Evolutionary conservation across 2,888 invertebrate species (phyloP), one percentile per base, ranked within the genome.

Genomic region (Imbricaverruca yamaguchii): DNA sequence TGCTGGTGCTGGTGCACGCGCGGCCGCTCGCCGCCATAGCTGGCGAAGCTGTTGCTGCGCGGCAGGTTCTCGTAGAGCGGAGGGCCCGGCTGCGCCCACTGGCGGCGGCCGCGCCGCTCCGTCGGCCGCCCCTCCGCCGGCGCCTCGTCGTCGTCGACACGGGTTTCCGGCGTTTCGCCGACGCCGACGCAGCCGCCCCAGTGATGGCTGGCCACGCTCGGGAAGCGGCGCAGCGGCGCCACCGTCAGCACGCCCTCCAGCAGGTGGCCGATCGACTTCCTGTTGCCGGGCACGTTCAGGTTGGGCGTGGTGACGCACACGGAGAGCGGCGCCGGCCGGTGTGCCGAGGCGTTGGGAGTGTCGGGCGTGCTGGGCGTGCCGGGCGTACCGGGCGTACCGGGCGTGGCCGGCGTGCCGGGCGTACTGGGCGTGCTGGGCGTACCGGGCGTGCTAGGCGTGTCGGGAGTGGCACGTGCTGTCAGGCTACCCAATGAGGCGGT

Each of bases 211-310:
- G 79, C 56, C 57, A 79, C 57, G 57, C 79, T 79, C 13, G 79
- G 79, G 57, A 57, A 79, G 13, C 79, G 57, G 55, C 83, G 82
- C 1, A 83, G 81, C 25, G 83, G 82, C 21, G 83, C 83, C 25
- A 77, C 80, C 53, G 81, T 65, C 59, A 65, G 80, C 7, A n/a
- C 79, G 23, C 59, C 67, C 21, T 67, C 63, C 23, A 78, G 67
- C 23, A 78, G 59, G 25, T 63, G 77, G 6, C 78, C 81, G 77
- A 63, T 77, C 79, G 81, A 81, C 77, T 82, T 83, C 21, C 83
- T 82, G 77, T 83, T 83, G 21, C 80, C 80, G 18, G 82, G 82
- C 12, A 81, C 81, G 77, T 81, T 83, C 39, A 83, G 59, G 59
- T 83, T 82, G 63, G 83, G 83, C 39, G 83, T 83, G 21, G 82